A percentile compares a stretch with the other conserved stretches of the same genome.
Evolutionary conservation across 2,797 vertebrate species (phyloP).

Genomic region (Gallirallus australis): DNA sequence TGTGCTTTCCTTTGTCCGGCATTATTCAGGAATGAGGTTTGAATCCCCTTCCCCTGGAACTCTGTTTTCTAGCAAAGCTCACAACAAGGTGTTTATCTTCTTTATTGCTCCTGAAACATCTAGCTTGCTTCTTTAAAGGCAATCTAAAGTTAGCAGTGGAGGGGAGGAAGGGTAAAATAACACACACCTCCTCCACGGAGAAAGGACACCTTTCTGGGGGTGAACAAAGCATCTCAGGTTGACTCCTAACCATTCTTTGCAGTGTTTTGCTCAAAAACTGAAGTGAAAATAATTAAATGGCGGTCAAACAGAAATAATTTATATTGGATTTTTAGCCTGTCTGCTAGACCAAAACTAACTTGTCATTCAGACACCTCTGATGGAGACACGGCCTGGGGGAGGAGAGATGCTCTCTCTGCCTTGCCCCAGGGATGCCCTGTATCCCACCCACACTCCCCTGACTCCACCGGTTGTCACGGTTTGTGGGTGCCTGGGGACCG

Average conservation of each 20-base stretch:
- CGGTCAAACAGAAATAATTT: background rate
- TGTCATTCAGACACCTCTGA: background rate
- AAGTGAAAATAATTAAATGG: background rate
- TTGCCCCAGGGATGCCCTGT: background rate
- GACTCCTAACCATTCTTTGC: background rate
- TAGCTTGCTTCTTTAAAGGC: background rate
- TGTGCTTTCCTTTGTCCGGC: background rate
- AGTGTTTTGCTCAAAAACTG: background rate
- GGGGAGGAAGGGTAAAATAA: background rate
- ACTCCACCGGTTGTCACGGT: background rate
- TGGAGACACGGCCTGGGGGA: accelerated
- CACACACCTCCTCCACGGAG: background rate
- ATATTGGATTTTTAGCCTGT: background rate
- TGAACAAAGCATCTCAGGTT: background rate
- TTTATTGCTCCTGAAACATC: background rate
- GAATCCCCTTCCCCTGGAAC: background rate
- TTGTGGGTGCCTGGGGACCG: background rate
- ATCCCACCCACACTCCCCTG: background rate
- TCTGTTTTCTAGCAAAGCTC: background rate
- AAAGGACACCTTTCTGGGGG: background rate
- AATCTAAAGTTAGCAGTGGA: background rate
- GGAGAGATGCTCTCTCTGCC: background rate
- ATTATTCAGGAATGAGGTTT: background rate
- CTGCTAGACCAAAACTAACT: background rate
- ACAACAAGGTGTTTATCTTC: background rate